phyloP scores from a whole-genome alignment of 2,113 vertebrate genomes.

The Mastomys natalensis region DNA sequence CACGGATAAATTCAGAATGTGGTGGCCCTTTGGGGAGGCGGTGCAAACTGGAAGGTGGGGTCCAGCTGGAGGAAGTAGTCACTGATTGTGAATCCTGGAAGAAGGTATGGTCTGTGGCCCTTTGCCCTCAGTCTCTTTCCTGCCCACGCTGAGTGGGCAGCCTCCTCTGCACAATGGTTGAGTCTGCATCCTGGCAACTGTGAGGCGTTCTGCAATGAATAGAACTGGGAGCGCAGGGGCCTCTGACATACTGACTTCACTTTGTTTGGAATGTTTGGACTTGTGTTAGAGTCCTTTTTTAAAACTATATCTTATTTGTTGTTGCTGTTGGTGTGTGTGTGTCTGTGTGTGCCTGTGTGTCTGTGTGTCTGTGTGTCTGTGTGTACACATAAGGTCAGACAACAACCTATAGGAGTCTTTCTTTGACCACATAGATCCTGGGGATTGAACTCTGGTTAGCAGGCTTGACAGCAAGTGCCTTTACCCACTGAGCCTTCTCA shows the following conservation, averaged over 20 bases:
- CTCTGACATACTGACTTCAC: too few species aligned
- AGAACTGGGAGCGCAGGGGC: too few species aligned
- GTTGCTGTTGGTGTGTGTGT: not conserved
- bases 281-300: not conserved
- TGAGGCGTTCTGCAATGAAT: too few species aligned
- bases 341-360: not conserved
- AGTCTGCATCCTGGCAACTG: not conserved
- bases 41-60: not conserved
- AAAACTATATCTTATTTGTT: not conserved
- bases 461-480: not conserved
- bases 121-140: not conserved
- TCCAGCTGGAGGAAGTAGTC: not conserved
- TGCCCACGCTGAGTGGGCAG: not conserved
- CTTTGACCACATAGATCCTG: not conserved
- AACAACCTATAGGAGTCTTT: not conserved
- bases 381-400: not conserved
- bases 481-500: not conserved
- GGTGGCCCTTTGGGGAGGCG: not conserved
- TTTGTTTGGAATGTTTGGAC: not conserved
- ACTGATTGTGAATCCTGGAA: not conserved
- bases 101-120: not conserved
- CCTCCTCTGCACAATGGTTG: not conserved
- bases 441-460: not conserved
- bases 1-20: not conserved
- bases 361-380: too few species aligned